Percentiles rank a stretch among this genome's conserved stretches.
phyloP scores from a whole-genome alignment of 64 coral and sea anemone genomes.

The Catalaphyllia jardinei region DNA sequence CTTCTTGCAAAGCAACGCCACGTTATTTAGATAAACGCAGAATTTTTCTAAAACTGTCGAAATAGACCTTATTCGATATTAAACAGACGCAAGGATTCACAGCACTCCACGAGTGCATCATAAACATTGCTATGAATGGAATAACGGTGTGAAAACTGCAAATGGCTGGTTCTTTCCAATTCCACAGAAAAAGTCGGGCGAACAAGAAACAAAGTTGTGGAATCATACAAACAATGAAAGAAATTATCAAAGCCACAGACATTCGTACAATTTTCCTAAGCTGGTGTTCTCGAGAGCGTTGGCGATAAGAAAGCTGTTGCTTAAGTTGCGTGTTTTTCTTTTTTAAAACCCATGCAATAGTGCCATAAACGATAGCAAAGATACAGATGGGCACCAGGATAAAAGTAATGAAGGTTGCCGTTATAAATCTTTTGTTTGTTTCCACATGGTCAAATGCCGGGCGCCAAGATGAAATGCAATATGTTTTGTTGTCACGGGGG shows the following conservation, averaged over 20 bases:
- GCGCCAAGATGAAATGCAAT: neutral
- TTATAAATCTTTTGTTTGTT: neutral
- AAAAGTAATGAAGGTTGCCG: neutral
- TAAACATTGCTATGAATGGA: neutral
- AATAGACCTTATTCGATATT: too few species aligned
- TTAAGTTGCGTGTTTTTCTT: neutral
- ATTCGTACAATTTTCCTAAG: neutral
- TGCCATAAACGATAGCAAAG: neutral
- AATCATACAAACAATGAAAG: constrained; percentile 1
- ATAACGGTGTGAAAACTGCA: neutral
- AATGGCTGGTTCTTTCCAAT: neutral
- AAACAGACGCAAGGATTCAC: constrained; percentile 9
- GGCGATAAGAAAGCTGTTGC: neutral
- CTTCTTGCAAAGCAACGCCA: too few species aligned
- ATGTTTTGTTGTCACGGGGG: neutral
- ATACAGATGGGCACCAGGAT: neutral
- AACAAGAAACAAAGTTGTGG: neutral
- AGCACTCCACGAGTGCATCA: too few species aligned
- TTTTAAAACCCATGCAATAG: neutral
- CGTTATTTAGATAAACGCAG: too few species aligned
- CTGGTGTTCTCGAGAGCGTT: neutral
- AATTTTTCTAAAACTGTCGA: too few species aligned
- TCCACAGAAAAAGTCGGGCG: neutral
- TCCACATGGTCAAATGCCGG: constrained; percentile 7
- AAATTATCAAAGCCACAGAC: neutral